phyloP scores from a whole-genome alignment of 2,888 invertebrate genomes.

The Athripsodes cinereus region DNA sequence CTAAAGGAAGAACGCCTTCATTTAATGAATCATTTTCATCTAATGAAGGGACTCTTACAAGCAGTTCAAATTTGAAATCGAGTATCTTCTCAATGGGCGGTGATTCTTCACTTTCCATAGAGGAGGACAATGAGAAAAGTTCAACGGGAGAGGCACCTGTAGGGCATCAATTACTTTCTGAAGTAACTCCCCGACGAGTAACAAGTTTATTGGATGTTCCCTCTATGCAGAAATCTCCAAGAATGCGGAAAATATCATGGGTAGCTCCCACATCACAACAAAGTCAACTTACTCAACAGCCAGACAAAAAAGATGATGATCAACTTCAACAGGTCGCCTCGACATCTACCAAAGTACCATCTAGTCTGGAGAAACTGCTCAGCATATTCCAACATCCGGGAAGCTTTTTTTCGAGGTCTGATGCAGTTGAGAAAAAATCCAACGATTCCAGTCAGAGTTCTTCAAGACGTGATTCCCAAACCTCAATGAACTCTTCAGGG shows the following conservation, averaged over 20 bases:
- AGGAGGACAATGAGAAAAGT: constrained; percentile 32
- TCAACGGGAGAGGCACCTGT: constrained; percentile 33
- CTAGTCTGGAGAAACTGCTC: constrained; percentile 58
- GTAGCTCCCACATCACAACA: constrained; percentile 45
- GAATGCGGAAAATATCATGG: constrained; percentile 54
- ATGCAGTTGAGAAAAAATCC: constrained; percentile 34
- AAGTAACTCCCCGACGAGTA: constrained; percentile 38
- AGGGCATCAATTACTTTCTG: constrained; percentile 10
- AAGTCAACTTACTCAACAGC: constrained; percentile 23
- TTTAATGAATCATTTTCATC: constrained; percentile 42
- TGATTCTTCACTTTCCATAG: constrained; percentile 18
- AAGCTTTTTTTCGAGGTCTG: constrained; percentile 51
- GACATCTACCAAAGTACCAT: background rate
- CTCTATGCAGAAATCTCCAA: constrained; percentile 31
- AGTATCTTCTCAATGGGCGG: constrained; percentile 20
- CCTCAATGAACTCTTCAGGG: constrained; percentile 28
- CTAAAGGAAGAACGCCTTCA: constrained; percentile 35
- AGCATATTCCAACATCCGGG: constrained; percentile 61
- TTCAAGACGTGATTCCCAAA: constrained; percentile 21
- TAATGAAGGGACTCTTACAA: constrained; percentile 48
- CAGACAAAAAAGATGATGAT: constrained; percentile 33
- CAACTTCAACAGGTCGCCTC: constrained; percentile 27
- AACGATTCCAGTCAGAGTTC: constrained; percentile 6
- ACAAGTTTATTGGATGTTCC: constrained; percentile 46
- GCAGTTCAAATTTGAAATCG: constrained; percentile 38